phyloP scores from a whole-genome alignment of 2,113 vertebrate species.

The Falco punctatus region DNA sequence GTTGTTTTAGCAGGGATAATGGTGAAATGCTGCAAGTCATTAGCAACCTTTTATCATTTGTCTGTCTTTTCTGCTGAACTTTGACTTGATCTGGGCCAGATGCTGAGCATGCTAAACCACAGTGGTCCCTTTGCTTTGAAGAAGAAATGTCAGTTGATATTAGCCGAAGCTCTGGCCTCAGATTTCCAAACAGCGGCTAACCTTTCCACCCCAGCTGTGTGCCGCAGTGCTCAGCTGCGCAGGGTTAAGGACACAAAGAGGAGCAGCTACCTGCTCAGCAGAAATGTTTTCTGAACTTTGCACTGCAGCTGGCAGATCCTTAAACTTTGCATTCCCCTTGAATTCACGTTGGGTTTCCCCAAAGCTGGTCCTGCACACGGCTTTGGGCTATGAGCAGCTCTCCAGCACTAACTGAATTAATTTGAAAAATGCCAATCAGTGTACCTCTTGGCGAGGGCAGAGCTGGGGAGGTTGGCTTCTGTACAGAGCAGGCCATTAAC shows the following conservation, averaged over 20 bases:
- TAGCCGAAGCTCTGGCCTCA: neutral
- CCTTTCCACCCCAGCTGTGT: neutral
- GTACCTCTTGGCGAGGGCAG: neutral
- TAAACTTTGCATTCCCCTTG: neutral
- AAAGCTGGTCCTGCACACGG: fast-evolving
- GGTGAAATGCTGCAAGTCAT: conserved; percentile 17
- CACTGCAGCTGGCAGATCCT: neutral
- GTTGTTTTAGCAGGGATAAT: neutral
- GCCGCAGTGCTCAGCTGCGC: neutral
- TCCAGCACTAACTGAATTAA: neutral
- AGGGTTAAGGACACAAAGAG: neutral
- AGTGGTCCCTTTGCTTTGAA: neutral
- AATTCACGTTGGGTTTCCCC: fast-evolving
- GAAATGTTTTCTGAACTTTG: neutral
- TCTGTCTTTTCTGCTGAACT: neutral
- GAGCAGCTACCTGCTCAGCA: neutral
- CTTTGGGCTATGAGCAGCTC: neutral
- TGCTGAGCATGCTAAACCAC: neutral
- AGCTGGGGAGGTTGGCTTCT: neutral
- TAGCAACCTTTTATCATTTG: neutral
- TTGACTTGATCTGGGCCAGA: neutral
- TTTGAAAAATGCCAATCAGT: neutral
- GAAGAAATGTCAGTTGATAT: neutral
- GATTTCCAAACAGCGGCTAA: neutral
- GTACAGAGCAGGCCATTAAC: fast-evolving